Base-by-base conservation (phyloP, 2,113 vertebrate species). In the Callospermophilus lateralis region DNA sequence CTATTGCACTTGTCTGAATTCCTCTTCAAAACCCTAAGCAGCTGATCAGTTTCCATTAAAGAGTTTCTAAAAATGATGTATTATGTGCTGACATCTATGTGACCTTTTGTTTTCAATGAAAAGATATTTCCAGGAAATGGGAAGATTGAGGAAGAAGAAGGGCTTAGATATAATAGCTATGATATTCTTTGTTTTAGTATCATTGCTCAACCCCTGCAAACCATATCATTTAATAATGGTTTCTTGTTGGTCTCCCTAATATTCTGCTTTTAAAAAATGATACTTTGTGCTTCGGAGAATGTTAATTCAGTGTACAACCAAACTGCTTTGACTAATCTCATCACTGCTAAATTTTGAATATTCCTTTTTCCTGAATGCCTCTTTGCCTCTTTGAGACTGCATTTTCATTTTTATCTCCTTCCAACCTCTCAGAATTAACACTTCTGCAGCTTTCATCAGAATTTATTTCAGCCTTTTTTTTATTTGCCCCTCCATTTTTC, bases 141-240 rank as follows among this genome's bases (percentile, higher is more conserved):
- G 22, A 84, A 95, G 63, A 84, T 51, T 42, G 37, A 93, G 28
- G 72, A 34, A 89, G 89, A 87, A 34, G 73, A 86, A 90, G 32
- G 51, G 9, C 79, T 95, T 93, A 32, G 42, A 9, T 84, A 78
- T 53, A 89, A 58, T 10, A 17, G 42, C 22, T 95, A 95, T 97
- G 76, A 84, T 96, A 86, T 32, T 84, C 20, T 91, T 51, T 48
- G 85, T 65, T 95, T 95, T 89, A 67, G 80, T 65, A 95, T 42
- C 67, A 83, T 77, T 86, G 53, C 32, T 83, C 13, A 61, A 10
- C 79, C 42, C n/a, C 42, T 90, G 22, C 51, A 89, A 68, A 73
- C 68, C 61, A 19, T 84, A 32, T 94, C 84, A 94, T 95, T 97
- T 95, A 97, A 96, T 96, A 96, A 95, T 51, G 42, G 93, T 93